Evolutionary conservation across 2,113 vertebrate genomes (phyloP).

Genomic region (Urocitellus parryii): DNA sequence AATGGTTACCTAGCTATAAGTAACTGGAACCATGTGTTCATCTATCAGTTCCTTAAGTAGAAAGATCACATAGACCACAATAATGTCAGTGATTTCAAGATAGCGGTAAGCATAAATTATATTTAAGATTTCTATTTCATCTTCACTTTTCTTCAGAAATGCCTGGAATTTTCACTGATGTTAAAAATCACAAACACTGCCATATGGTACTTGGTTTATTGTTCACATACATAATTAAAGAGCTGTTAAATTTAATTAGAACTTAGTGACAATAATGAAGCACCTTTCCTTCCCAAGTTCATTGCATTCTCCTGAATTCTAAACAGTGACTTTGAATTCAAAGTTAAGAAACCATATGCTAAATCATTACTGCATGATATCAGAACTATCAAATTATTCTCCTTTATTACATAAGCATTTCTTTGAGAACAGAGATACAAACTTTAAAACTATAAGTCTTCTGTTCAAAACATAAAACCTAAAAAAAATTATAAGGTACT

Average conservation of each 20-base stretch:
- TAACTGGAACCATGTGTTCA: not conserved
- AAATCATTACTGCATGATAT: not conserved
- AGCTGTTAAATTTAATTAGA: constrained; percentile 10
- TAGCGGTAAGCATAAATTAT: not conserved
- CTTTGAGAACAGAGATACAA: not conserved
- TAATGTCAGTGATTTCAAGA: not conserved
- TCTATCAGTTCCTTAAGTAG: not conserved
- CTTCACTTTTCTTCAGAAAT: not conserved
- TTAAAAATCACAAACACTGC: not conserved
- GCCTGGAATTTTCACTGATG: not conserved
- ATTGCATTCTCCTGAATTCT: not conserved
- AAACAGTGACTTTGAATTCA: not conserved
- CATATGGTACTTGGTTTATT: not conserved
- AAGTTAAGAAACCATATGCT: not conserved
- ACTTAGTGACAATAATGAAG: not conserved
- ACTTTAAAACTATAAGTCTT: not conserved
- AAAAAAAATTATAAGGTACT: not conserved
- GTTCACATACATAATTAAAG: not conserved
- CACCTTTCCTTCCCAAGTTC: not conserved
- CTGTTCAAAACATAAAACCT: not conserved
- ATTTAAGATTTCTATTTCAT: not conserved
- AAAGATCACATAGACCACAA: not conserved
- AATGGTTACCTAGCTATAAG: not conserved
- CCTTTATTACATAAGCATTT: not conserved
- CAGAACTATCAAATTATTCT: not conserved